A percentile compares a stretch with the other conserved stretches of the same genome.
These are phyloP conservation scores for Crotalus horridus DNA, from an alignment of 2,113 vertebrate genomes.

Conservation along the genomic window DNA sequence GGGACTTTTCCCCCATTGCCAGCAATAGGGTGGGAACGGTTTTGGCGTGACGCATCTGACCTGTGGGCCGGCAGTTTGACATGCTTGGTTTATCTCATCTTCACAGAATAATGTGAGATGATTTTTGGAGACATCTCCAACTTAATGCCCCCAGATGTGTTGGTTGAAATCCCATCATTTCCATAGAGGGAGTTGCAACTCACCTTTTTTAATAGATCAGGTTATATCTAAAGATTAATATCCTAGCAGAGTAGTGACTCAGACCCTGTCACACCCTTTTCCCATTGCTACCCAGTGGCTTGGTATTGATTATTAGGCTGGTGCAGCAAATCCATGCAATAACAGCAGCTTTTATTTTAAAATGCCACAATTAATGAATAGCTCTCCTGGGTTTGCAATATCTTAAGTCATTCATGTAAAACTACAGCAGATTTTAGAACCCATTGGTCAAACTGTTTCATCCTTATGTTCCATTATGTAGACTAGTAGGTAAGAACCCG, in stretches of 20 bases:
- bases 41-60: too few relatives aligned
- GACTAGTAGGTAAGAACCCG: conserved; percentile 41
- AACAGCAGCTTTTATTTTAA: background rate
- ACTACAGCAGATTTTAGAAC: background rate
- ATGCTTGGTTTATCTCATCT: background rate
- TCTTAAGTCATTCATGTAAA: background rate
- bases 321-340: background rate
- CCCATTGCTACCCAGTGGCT: background rate
- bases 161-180: background rate
- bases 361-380: background rate
- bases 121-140: background rate
- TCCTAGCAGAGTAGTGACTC: background rate
- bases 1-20: too few relatives aligned
- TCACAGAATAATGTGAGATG: background rate
- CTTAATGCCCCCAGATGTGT: background rate
- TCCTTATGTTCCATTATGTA: conserved; percentile 4
- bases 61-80: too few relatives aligned
- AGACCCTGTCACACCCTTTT: background rate
- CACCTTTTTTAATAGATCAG: background rate
- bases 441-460: conserved; percentile 12
- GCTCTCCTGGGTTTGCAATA: background rate
- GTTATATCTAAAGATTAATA: background rate
- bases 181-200: background rate
- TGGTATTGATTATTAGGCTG: background rate
- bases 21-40: too few relatives aligned